These are phyloP conservation scores for Drosophila meridionalis DNA, from an alignment of 2,888 invertebrate genomes.

Conservation along the genomic window DNA sequence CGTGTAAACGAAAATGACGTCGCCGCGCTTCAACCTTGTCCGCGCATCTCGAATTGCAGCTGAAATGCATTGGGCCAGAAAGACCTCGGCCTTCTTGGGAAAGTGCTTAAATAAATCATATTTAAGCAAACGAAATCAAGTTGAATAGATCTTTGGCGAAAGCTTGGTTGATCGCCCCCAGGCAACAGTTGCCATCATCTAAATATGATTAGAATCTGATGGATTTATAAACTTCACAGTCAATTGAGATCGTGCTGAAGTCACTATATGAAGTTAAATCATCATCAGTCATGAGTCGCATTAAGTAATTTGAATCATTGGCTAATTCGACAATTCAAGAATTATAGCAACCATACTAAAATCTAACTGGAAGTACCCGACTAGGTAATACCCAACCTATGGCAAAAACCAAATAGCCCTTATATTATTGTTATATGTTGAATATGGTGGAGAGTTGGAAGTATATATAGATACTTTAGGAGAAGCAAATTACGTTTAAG, in stretches of 20 bases:
- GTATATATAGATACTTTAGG: no score
- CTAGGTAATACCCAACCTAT: background rate
- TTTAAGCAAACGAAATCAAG: background rate
- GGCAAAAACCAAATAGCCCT: no score
- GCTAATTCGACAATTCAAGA: background rate
- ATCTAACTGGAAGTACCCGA: background rate
- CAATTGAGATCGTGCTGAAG: background rate
- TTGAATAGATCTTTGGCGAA: background rate
- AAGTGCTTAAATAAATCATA: background rate
- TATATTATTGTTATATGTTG: no score
- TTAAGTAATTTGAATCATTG: background rate
- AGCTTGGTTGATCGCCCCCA: background rate
- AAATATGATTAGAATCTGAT: background rate
- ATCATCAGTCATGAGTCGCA: background rate
- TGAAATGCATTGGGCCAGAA: conserved; percentile 17
- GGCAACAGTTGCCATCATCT: background rate
- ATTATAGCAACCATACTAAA: background rate
- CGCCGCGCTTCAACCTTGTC: conserved; percentile 26
- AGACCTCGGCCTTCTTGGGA: conserved; percentile 28
- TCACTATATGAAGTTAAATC: background rate
- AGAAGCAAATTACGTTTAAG: no score
- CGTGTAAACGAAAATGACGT: conserved; percentile 20
- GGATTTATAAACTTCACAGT: background rate
- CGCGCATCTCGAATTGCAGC: conserved; percentile 38
- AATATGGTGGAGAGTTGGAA: no score